Conservation (phyloP, 2,113 vertebrate genomes). For the Poeciliopsis occidentalis region DNA sequence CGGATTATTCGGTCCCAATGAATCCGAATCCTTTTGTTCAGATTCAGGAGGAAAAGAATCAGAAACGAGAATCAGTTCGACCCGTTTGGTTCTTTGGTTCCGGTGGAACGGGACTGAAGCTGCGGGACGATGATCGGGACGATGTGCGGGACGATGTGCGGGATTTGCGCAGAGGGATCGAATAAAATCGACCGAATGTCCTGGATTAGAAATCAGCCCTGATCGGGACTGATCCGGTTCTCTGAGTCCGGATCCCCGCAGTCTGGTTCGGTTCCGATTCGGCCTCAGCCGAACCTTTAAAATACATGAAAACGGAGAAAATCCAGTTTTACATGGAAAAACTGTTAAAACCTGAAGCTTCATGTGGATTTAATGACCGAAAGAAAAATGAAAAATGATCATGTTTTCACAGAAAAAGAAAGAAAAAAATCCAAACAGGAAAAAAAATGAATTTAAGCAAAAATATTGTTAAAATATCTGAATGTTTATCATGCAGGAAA, state of each 20-base stretch:
- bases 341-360: background rate
- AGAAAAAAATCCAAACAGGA: no score
- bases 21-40: constrained; percentile 16
- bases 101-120: background rate
- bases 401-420: no score
- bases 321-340: background rate
- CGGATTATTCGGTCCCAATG: constrained; percentile 60
- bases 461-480: background rate
- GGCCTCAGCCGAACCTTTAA: constrained; percentile 1
- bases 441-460: background rate
- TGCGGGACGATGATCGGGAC: background rate
- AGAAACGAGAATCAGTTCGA: no score
- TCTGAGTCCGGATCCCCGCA: background rate
- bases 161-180: background rate
- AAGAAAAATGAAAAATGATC: no score
- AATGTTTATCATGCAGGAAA: constrained; percentile 24
- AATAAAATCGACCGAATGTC: background rate
- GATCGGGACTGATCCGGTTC: no score
- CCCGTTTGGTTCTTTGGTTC: no score
- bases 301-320: background rate
- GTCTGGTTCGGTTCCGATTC: constrained; percentile 28
- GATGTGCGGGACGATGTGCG: background rate
- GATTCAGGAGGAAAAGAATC: background rate
- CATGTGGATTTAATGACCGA: background rate
- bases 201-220: background rate